Percentiles rank a stretch among this genome's conserved stretches.
Evolutionary conservation across 2,888 invertebrate genomes (phyloP).

Genomic region (Micoletzkya japonica): DNA sequence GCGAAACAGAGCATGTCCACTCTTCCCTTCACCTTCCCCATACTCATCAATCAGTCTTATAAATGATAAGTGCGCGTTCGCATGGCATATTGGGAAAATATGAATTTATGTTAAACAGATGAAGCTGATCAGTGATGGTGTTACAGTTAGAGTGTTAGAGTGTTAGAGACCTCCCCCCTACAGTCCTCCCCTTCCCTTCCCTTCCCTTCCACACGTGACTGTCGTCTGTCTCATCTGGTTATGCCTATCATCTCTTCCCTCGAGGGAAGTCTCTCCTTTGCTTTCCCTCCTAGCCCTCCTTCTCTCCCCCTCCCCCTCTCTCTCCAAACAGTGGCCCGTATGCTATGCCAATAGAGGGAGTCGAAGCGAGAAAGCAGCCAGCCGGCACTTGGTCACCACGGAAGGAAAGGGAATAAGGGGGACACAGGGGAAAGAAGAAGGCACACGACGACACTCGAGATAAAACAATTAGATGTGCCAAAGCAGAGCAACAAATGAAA

Average conservation of each 20-base stretch:
- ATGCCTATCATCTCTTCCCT: neutral
- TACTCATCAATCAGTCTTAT: no score
- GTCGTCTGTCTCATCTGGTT: neutral
- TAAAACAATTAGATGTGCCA: conserved; percentile 18
- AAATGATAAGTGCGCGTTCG: no score
- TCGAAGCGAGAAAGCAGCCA: conserved; percentile 18
- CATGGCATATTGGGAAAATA: no score
- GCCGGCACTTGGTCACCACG: neutral
- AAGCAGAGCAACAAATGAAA: neutral
- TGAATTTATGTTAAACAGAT: no score
- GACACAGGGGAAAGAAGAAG: neutral
- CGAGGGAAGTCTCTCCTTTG: conserved; percentile 1
- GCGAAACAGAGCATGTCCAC: no score
- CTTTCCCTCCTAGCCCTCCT: neutral
- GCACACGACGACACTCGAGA: no score
- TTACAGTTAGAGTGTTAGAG: neutral
- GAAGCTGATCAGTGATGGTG: no score
- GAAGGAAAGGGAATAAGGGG: neutral
- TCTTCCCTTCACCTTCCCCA: no score
- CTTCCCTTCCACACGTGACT: neutral
- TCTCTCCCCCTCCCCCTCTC: neutral
- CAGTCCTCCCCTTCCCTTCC: neutral
- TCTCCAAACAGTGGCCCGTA: neutral
- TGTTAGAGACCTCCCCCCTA: neutral
- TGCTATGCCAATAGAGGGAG: conserved; percentile 23